Evolutionary conservation across 2,113 vertebrate genomes (phyloP).

Genomic region (Meles meles): DNA sequence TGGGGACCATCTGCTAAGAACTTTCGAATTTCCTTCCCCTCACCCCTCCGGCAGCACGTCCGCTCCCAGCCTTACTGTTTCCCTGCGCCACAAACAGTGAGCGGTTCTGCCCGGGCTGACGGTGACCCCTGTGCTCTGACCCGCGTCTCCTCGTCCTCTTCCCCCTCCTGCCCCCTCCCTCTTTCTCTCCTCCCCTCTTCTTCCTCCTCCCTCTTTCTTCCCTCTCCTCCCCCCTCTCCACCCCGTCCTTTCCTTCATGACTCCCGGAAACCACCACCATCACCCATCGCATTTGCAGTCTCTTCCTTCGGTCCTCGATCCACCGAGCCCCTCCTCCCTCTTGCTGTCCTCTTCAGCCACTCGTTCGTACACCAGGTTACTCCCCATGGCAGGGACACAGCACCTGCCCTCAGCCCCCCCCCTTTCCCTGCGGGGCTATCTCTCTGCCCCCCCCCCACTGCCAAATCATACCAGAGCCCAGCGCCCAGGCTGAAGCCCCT

Average conservation of each 20-base stretch:
- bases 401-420: neutral
- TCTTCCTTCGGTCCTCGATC: neutral
- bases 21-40: neutral
- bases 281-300: too few relatives aligned
- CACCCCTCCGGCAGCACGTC: neutral
- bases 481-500: neutral
- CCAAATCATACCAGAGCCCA: neutral
- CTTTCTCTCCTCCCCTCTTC: too few relatives aligned
- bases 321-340: neutral
- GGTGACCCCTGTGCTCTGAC: neutral
- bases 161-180: neutral
- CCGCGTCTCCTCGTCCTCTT: neutral
- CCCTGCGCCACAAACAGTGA: neutral
- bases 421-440: neutral
- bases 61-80: neutral
- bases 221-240: neutral
- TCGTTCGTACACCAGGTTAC: neutral
- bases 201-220: neutral
- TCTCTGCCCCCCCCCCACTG: neutral
- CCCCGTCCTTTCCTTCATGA: neutral
- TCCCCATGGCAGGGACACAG: neutral
- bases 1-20: neutral
- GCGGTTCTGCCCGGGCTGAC: neutral
- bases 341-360: neutral
- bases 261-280: neutral